Evolutionary conservation across 2,113 vertebrate genomes (phyloP), one percentile per base, ranked within the genome.

Genomic region (Sclerurus mexicanus): DNA sequence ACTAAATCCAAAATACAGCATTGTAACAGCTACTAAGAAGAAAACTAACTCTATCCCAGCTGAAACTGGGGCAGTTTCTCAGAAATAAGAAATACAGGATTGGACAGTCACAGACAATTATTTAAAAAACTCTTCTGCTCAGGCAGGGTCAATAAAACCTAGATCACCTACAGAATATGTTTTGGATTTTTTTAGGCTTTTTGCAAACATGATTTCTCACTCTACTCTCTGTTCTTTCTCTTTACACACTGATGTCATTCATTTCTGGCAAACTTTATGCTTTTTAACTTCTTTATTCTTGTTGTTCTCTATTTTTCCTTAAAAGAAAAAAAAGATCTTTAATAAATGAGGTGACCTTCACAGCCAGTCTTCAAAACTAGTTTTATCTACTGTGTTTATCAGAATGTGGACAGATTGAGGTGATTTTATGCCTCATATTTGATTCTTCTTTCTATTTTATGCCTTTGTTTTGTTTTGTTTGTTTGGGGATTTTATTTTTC

Each of bases 401-500:
- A 60, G 33, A 81, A 90, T 22, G 5, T 59, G 6, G 14, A 42
- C 16, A 53, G 20, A 53, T 40, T 53, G 25, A 90, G 3, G 3
- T 66, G 24, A 74, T 75, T 78, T 66, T 59, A 4, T 44, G 14
- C 40, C 12, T 18, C 12, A 14, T 37, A 73, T 69, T 78, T 52
- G 78, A 55, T 88, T 82, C 1, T 7, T 33, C 6, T 66, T 90
- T 37, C 6, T 73, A 28, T 59, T 52, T 50, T 14, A 56, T n/a
- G 21, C 3, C 5, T 52, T 44, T 40, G 12, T 10, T 39, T 39
- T 24, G 39, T 27, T 0, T 6, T 7, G 5, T 4, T 20, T 46
- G 17, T 19, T 8, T 50, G 49, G 25, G 8, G 9, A 3, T 19
- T 47, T n/a, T 27, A 9, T 6, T 18, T 52, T n/a, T 23, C 47